Base-by-base conservation (phyloP, 2,113 vertebrate genomes). In the Apteryx mantelli region DNA sequence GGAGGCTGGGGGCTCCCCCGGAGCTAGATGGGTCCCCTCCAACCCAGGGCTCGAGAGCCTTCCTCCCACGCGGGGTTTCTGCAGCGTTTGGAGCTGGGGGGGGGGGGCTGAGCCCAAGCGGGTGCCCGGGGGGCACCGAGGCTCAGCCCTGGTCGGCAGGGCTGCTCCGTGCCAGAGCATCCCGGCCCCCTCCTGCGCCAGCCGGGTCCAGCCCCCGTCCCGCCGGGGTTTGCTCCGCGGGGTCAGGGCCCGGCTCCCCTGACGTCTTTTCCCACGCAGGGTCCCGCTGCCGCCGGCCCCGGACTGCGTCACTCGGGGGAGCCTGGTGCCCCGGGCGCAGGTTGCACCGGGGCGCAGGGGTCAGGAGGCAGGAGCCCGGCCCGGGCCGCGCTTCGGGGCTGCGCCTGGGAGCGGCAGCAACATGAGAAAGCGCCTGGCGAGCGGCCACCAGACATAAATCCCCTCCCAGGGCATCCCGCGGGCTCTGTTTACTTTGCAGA, bases 301-400 rank as follows among this genome's bases (percentile, higher is more conserved):
- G 77, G 24, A 36, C 96, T 98, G 95, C 95, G 97, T 98, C 98
- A 97, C 95, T 91, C 56, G 1, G 28, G 42, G 75, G 76, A 88
- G 74, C 86, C 70, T 73, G 25, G 15, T 91, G 95, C 64, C 82
- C 61, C 48, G 1, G 1, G 44, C 14, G 2, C 56, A 80, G 81
- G 76, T 82, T 89, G 83, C 16, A 58, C 76, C 4, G 32, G 70
- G 70, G 76, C 19, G 38, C 65, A 80, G 77, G 56, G 89, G 95
- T 91, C 95, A 82, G 52, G 61, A 80, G 38, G 88, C 53, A 93
- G 66, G 64, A 74, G 89, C 75, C 44, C 48, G 65, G 68, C 70
- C 76, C 60, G 34, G 87, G 69, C n/a, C 18, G 78, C 75, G 46
- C 63, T 68, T 66, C 28, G 53, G 60, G 56, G 36, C 26, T 25